Conservation (phyloP, 2,113 vertebrate genomes). For the Phaethon lepturus region DNA sequence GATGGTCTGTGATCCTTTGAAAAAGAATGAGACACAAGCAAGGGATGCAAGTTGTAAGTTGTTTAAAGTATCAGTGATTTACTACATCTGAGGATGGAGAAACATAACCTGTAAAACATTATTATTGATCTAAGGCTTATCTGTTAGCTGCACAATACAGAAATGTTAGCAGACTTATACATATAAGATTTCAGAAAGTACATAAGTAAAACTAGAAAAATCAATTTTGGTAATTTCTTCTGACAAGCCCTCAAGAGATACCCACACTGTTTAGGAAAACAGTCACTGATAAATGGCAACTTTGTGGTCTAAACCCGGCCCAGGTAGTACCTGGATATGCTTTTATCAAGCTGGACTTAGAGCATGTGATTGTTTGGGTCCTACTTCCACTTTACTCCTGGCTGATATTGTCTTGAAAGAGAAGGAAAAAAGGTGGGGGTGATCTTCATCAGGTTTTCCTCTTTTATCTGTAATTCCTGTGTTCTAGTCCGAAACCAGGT, state of each 20-base stretch:
- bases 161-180: not conserved
- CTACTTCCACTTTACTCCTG: not conserved
- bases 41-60: not conserved
- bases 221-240: not conserved
- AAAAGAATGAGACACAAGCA: not conserved
- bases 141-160: not conserved
- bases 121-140: not conserved
- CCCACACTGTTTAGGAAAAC: accelerated
- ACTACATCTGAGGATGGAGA: not conserved
- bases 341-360: not conserved
- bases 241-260: not conserved
- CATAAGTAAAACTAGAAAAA: not conserved
- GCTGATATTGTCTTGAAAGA: not conserved
- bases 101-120: not conserved
- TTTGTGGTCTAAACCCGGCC: not conserved
- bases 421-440: not conserved
- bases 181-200: not conserved
- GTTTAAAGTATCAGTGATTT: not conserved
- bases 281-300: not conserved
- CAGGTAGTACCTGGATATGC: not conserved
- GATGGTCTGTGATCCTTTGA: not conserved
- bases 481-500: not conserved
- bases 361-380: not conserved
- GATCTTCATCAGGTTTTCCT: not conserved
- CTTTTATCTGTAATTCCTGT: not conserved